Evolutionary conservation across 35 echinoderm and acorn worm genomes (phyloP).

Genomic region (Strongylocentrotus purpuratus): DNA sequence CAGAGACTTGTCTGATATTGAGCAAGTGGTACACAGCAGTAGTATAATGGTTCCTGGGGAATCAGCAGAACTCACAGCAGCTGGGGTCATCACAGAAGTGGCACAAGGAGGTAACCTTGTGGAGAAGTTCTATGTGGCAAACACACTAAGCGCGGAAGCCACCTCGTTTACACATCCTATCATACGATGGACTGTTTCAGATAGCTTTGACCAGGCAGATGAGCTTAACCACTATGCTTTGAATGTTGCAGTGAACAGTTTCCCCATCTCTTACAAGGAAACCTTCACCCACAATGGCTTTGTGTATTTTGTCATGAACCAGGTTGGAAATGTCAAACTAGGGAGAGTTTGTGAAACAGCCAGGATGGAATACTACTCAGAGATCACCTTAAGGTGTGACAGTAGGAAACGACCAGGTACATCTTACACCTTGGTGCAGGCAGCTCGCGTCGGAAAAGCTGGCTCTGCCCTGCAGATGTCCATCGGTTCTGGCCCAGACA

Average conservation of each 20-base stretch:
- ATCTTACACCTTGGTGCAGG: background rate
- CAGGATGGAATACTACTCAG: background rate
- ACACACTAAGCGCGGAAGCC: background rate
- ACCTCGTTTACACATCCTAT: background rate
- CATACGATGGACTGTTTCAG: background rate
- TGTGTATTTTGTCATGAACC: slow-evolving; percentile 9
- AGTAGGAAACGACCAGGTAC: background rate
- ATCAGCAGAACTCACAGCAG: background rate
- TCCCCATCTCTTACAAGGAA: slow-evolving; percentile 12
- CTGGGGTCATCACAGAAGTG: slow-evolving; percentile 6
- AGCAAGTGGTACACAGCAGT: background rate
- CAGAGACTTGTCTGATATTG: background rate
- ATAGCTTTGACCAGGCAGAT: background rate
- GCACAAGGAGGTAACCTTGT: background rate
- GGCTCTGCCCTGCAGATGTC: slow-evolving; percentile 6
- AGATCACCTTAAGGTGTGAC: background rate
- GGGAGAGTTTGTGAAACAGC: background rate
- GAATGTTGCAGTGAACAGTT: background rate
- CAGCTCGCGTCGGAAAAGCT: background rate
- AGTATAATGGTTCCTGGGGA: slow-evolving; percentile 11
- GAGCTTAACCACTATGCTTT: background rate
- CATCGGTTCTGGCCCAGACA: background rate
- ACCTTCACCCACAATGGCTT: background rate
- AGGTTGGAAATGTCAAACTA: background rate
- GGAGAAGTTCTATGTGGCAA: background rate